Conservation (phyloP, 2,113 vertebrate species). For the Morone saxatilis region DNA sequence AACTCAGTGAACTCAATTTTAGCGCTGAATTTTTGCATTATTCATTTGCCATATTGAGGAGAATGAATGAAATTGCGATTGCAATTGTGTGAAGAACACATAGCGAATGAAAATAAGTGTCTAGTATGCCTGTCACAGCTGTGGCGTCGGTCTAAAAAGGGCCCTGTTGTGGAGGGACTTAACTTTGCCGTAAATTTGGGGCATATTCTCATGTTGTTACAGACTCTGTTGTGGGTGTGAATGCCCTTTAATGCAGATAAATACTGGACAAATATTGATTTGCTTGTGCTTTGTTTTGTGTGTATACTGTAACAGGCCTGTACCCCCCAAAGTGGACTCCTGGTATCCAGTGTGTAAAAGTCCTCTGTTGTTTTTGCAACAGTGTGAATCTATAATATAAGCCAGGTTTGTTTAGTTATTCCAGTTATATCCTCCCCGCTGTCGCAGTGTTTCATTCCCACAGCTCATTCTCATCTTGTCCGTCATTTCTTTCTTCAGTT, state of each 20-base stretch:
- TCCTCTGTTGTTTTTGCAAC: conserved; percentile 53
- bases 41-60: conserved; percentile 33
- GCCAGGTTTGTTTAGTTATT: conserved; percentile 69
- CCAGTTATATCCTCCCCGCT: conserved; percentile 61
- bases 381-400: conserved; percentile 61
- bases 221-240: conserved; percentile 8
- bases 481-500: conserved; percentile 76
- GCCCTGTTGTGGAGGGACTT: conserved; percentile 21
- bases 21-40: conserved; percentile 7
- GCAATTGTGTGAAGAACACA: conserved; percentile 22
- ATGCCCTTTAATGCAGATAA: conserved; percentile 42
- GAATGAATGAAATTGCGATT: conserved; percentile 24
- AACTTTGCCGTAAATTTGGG: conserved; percentile 19
- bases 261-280: conserved; percentile 60
- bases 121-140: conserved; percentile 28
- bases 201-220: conserved; percentile 12
- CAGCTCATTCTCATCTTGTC: conserved; percentile 79
- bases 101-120: conserved; percentile 23
- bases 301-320: conserved; percentile 52
- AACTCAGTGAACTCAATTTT: conserved; percentile 36
- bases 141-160: conserved; percentile 34
- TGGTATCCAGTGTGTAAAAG: conserved; percentile 47
- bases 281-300: conserved; percentile 49
- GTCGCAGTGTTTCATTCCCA: conserved; percentile 64
- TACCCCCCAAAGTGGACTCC: conserved; percentile 55